Evolutionary conservation across 2,797 vertebrate genomes (phyloP), one percentile per base, ranked within the genome.

Genomic region (Eulemur albifrons): DNA sequence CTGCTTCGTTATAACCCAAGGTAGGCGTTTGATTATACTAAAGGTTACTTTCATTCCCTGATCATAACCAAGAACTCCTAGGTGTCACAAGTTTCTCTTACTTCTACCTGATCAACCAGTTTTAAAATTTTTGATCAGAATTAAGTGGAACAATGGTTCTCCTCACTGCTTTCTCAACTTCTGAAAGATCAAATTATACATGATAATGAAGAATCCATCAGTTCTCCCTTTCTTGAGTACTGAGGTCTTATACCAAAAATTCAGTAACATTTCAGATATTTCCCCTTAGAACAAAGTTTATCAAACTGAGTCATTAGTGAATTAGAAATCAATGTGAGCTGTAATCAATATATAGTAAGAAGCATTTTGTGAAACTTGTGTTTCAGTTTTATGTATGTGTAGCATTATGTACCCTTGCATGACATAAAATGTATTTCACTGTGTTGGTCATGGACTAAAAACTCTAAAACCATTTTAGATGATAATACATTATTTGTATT

Each of bases 401-500:
- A 57, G 11, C 12, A 67, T 35, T 94, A 7, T 84, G n/a, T 50
- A 0, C 43, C 77, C 38, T 67, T 57, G 18, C 9, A 43, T 69
- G 38, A 82, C 57, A 82, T 82, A 87, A 92, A 81, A 86, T 48
- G 0, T 73, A 80, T 90, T 85, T 88, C 40, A 75, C 76, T 40
- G 25, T 91, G 9, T 79, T 7, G 17, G 7, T 88, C 23, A 83
- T 67, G 32, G 23, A 80, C 48, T 73, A 57, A 92, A 69, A 73
- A 32, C 65, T 88, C 92, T 69, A 14, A 86, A 97, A 61, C 50
- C 25, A 76, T 72, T 54, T 77, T 73, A 81, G 40, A 85, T 45
- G 35, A 84, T 45, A 75, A 76, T 54, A 87, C 5, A 80, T 94
- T 63, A 93, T 70, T 73, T 97, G 12, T 90, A 70, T 57, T 90